These are phyloP conservation scores for Limnothrissa miodon DNA, from an alignment of 2,113 vertebrate species.

Conservation along the genomic window DNA sequence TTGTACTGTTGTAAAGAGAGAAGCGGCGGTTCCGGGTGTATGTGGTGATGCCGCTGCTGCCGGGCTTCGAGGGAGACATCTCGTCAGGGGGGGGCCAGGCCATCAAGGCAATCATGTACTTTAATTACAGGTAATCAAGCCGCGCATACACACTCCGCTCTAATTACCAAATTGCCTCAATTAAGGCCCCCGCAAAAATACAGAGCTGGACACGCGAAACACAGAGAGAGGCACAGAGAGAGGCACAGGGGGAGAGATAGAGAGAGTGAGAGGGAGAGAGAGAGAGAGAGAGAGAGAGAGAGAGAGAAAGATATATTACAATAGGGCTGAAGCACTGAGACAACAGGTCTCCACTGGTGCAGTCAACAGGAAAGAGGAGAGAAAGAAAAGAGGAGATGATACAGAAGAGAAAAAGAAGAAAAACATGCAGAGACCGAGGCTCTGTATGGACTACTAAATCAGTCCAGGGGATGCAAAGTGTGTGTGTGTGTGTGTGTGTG, in stretches of 20 bases:
- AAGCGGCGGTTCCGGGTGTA: slow-evolving; percentile 48
- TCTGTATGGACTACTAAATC: background rate
- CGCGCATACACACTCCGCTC: slow-evolving; percentile 62
- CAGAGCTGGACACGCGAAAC: slow-evolving; percentile 55
- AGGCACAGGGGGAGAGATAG: background rate
- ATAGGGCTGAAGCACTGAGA: slow-evolving; percentile 60
- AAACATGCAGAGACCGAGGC: background rate
- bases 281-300: slow-evolving; percentile 47
- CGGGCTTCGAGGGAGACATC: slow-evolving; percentile 59
- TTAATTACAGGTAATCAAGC: slow-evolving; percentile 79
- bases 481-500: slow-evolving; percentile 20
- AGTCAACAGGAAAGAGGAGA: slow-evolving; percentile 55
- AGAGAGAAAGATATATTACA: slow-evolving; percentile 52
- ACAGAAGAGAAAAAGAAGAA: background rate
- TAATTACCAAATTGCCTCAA: slow-evolving; percentile 77
- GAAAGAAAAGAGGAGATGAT: slow-evolving; percentile 34
- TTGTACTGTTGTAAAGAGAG: slow-evolving; percentile 30
- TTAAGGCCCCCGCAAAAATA: slow-evolving; percentile 63
- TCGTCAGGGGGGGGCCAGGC: slow-evolving; percentile 64
- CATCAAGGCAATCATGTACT: slow-evolving; percentile 76
- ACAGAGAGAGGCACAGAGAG: background rate
- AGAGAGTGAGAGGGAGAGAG: background rate
- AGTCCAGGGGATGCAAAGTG: background rate
- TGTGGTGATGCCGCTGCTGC: slow-evolving; percentile 47
- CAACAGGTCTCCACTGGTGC: slow-evolving; percentile 61